Evolutionary conservation across 2,888 invertebrate species (phyloP).

Genomic region (Tachina lurida): DNA sequence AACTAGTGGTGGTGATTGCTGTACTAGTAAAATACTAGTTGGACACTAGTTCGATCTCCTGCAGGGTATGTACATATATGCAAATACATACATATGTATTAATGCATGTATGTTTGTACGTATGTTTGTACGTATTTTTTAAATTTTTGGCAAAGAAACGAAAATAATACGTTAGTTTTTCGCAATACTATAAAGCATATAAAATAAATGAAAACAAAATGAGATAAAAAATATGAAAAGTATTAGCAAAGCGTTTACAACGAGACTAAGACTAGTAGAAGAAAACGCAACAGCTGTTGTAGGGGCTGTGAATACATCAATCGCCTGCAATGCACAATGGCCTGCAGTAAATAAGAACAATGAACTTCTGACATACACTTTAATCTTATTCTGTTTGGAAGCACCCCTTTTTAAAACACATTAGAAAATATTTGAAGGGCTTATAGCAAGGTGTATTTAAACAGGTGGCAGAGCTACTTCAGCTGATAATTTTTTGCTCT

Average conservation of each 20-base stretch:
- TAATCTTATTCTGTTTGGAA: too few relatives aligned
- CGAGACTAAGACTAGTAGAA: neutral
- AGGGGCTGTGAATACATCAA: constrained; percentile 11
- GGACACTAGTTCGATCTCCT: too few relatives aligned
- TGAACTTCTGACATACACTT: neutral
- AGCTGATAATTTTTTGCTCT: too few relatives aligned
- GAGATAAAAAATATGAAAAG: neutral
- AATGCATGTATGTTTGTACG: too few relatives aligned
- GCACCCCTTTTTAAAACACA: too few relatives aligned
- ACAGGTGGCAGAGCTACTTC: too few relatives aligned
- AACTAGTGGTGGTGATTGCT: too few relatives aligned
- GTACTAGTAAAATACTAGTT: too few relatives aligned
- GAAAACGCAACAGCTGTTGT: constrained; percentile 42
- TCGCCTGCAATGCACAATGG: neutral
- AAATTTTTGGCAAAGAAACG: constrained; percentile 41
- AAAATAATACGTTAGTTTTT: constrained; percentile 7
- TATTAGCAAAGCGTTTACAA: neutral
- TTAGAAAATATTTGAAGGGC: too few relatives aligned
- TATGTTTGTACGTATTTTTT: neutral
- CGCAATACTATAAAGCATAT: neutral
- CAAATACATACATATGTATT: too few relatives aligned
- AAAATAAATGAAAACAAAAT: neutral
- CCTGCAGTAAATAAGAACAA: neutral
- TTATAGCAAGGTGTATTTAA: too few relatives aligned
- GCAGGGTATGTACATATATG: too few relatives aligned